Base-by-base conservation (phyloP, 2,888 invertebrate species). In the Micropterix aruncella region DNA sequence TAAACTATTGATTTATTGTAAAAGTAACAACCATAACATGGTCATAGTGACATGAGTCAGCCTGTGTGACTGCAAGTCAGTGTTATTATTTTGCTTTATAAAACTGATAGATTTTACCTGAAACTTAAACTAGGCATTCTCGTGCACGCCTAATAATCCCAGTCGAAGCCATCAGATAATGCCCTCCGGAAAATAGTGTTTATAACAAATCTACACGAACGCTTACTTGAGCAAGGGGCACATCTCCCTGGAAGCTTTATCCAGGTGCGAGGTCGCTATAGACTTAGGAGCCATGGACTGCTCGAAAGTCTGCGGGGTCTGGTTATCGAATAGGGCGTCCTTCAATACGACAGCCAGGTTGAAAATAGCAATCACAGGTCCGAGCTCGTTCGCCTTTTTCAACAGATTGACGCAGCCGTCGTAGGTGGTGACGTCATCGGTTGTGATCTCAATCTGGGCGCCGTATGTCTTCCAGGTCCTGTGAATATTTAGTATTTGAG, bases 341-440 rank as follows among this genome's bases (percentile, higher is more conserved):
- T 74, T 75, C 4, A 91, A 61, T 2, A 80, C 76, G 54, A 90
- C 90, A 3, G 94, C 94, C 48, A 94, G 69, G 60, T 95, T 92
- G 66, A 93, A 94, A 42, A 95, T 81, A 15, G 83, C 92, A 17
- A 83, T 83, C n/a, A 94, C 77, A 2, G 77, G 77, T 1, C 81
- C 88, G 51, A 84, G 58, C 1, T 68, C 52, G 19, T 63, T 62
- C 0, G 87, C 80, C 55, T 77, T 73, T 42, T 70, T 65, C 0
- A 95, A 57, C 50, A 93, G 72, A n/a, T 66, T 57, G 44, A 72
- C 70, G 47, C 89, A 87, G 1, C 90, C 90, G 3, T 73, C 61
- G 41, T 70, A 63, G 0, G 79, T 81, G 0, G 82, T 78, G 5
- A 86, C 76, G 58, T 93, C 83, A 9, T 75, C 74, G 0, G 77